Evolutionary conservation across 2,113 vertebrate genomes (phyloP).

Genomic region (Hippopotamus amphibius): DNA sequence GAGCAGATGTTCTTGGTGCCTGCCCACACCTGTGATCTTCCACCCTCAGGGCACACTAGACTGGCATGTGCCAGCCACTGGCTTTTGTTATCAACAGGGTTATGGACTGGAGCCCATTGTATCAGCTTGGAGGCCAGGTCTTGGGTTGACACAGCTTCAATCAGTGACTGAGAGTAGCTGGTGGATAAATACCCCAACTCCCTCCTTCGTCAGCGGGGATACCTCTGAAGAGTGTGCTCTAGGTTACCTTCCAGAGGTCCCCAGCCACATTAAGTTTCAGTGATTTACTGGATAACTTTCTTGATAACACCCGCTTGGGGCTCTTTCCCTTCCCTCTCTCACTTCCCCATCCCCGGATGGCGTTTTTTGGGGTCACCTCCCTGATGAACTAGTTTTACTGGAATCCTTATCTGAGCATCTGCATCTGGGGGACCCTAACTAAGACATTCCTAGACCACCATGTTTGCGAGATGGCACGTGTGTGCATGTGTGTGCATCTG

Average conservation of each 20-base stretch:
- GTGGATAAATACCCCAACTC: neutral
- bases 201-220: rapidly evolving
- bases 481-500: neutral
- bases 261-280: neutral
- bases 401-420: neutral
- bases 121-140: neutral
- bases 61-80: too few species aligned
- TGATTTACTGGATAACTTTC: neutral
- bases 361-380: neutral
- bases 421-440: neutral
- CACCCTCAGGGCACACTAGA: rapidly evolving
- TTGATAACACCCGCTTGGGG: neutral
- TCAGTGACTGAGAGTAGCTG: neutral
- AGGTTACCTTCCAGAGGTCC: neutral
- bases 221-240: neutral
- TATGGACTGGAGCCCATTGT: neutral
- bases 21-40: neutral
- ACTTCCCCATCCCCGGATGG: neutral
- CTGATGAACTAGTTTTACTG: neutral
- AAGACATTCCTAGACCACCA: neutral
- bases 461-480: neutral
- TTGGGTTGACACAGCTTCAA: neutral
- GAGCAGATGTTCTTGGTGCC: neutral
- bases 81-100: neutral
- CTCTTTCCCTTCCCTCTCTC: neutral